These are phyloP conservation scores for Salmo trutta DNA, from an alignment of 2,797 vertebrate genomes.

Conservation along the genomic window DNA sequence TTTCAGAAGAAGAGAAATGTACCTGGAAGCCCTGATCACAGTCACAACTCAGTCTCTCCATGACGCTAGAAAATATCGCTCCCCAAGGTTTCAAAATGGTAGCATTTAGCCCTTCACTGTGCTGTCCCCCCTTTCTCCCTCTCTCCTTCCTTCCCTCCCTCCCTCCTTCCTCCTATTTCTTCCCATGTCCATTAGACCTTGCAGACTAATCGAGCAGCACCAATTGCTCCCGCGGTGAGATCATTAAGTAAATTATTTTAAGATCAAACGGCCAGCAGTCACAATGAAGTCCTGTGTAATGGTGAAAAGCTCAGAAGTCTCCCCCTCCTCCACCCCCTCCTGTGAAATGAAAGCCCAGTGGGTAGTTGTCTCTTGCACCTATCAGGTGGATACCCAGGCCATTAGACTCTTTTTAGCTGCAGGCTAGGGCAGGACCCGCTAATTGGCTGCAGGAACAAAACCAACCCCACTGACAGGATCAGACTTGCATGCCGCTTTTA, in stretches of 20 bases:
- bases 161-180: constrained; percentile 73
- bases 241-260: constrained; percentile 99
- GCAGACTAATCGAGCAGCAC: constrained; percentile 95
- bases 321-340: constrained; percentile 72
- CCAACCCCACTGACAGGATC: constrained; percentile 96
- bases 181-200: constrained; percentile 97
- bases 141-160: constrained; percentile 13
- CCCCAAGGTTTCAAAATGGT: constrained; percentile 73
- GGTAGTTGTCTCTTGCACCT: constrained; percentile 88
- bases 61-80: constrained; percentile 62
- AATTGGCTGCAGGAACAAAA: constrained; percentile 99
- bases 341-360: constrained; percentile 94
- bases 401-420: constrained; percentile 95
- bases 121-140: constrained; percentile 41
- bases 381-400: constrained; percentile 90
- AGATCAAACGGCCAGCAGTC: constrained; percentile 98
- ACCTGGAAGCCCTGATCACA: background rate
- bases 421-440: constrained; percentile 97
- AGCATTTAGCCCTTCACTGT: constrained; percentile 68
- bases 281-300: constrained; percentile 98
- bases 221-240: constrained; percentile 98
- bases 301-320: constrained; percentile 95
- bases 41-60: constrained; percentile 8
- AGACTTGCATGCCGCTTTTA: constrained; percentile 88
- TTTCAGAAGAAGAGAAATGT: background rate